phyloP scores from a whole-genome alignment of 1,140 invertebrate genomes.

The Eueides isabella region DNA sequence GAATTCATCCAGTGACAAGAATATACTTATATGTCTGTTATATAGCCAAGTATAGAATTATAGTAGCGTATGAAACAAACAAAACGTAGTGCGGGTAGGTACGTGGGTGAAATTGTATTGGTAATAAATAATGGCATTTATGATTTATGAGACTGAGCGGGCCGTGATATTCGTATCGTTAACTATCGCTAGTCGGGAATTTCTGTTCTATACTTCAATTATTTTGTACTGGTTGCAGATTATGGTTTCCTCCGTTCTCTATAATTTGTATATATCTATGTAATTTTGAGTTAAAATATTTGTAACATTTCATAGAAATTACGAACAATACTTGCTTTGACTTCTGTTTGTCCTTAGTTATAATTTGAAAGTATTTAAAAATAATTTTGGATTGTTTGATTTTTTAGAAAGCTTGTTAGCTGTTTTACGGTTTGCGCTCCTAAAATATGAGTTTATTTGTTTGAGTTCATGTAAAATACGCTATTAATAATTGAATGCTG shows the following conservation, averaged over 20 bases:
- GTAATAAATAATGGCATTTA: conserved; percentile 80
- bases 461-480: too few species aligned
- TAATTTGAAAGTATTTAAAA: too few species aligned
- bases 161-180: conserved; percentile 34
- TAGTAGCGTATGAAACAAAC: conserved; percentile 59
- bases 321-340: too few species aligned
- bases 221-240: conserved; percentile 23
- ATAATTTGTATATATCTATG: too few species aligned
- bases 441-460: too few species aligned
- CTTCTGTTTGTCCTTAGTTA: too few species aligned
- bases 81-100: conserved; percentile 49
- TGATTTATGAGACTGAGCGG: conserved; percentile 61
- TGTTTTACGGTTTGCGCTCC: too few species aligned
- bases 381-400: too few species aligned
- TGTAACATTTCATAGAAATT: too few species aligned
- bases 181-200: conserved; percentile 33
- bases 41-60: neutral
- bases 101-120: conserved; percentile 74
- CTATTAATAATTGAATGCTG: too few species aligned
- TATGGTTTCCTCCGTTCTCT: neutral
- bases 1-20: conserved; percentile 46
- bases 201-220: conserved; percentile 36
- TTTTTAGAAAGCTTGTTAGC: too few species aligned
- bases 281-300: too few species aligned
- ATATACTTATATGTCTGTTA: conserved; percentile 51